Conservation (phyloP, 2,113 vertebrate species). For the Callipepla squamata region DNA sequence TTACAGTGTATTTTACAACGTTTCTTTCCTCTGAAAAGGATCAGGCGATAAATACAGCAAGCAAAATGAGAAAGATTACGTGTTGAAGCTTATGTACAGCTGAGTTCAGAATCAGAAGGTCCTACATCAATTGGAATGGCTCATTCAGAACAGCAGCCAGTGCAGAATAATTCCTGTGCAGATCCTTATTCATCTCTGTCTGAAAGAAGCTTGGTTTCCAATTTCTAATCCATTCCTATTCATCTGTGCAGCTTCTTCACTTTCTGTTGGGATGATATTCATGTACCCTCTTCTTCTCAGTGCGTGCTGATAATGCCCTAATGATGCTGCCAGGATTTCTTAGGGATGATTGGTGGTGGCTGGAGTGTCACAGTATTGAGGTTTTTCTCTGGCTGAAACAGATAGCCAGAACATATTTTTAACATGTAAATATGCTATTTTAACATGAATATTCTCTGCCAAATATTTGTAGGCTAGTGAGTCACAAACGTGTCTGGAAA, state of each 20-base stretch:
- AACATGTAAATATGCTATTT: neutral
- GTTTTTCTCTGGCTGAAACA: slow-evolving; percentile 73
- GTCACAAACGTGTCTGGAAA: neutral
- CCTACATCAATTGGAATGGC: neutral
- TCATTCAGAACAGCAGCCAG: neutral
- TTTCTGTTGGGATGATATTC: neutral
- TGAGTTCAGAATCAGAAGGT: neutral
- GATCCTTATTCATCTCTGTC: neutral
- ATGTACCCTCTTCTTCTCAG: neutral
- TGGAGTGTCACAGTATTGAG: slow-evolving; percentile 33
- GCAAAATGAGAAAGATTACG: neutral
- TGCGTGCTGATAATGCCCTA: accelerated
- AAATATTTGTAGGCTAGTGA: neutral
- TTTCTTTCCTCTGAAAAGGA: neutral
- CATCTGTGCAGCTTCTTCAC: neutral
- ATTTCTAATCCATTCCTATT: neutral
- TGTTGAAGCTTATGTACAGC: neutral
- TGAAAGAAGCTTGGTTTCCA: neutral
- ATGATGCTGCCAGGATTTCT: slow-evolving; percentile 45
- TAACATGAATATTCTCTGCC: neutral
- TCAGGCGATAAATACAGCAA: neutral
- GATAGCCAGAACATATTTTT: neutral
- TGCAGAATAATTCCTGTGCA: accelerated
- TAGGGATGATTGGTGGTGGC: slow-evolving; percentile 72
- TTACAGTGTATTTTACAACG: neutral